Conservation (phyloP, 2,113 vertebrate species). For the Stigmatopora nigra region DNA sequence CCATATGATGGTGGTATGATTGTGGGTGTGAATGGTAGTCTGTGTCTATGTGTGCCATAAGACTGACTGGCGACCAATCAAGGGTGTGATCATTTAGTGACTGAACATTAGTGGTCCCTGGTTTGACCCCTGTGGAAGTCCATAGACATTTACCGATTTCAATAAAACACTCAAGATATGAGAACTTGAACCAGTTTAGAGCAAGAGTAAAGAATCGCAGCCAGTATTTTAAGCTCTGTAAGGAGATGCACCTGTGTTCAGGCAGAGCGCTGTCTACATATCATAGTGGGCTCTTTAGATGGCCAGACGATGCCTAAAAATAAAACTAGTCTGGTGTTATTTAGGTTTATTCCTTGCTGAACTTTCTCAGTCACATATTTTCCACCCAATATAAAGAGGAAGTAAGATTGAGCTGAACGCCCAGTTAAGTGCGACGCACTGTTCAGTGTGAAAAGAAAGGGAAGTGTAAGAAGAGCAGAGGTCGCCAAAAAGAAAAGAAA, state of each 20-base stretch:
- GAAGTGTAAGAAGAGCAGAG: conserved; percentile 33
- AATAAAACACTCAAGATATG: neutral
- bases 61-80: too few relatives aligned
- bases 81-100: too few relatives aligned
- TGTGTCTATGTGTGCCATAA: too few relatives aligned
- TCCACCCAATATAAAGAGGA: conserved; percentile 40
- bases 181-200: neutral
- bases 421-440: conserved; percentile 2
- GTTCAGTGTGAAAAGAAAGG: conserved; percentile 12
- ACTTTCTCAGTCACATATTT: conserved; percentile 23
- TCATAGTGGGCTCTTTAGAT: neutral
- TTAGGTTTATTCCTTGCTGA: neutral
- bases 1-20: too few relatives aligned
- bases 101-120: too few relatives aligned
- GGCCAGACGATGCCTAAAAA: neutral
- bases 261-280: neutral
- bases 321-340: conserved; percentile 10
- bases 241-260: neutral
- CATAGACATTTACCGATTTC: too few relatives aligned
- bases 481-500: neutral
- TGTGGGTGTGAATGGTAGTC: too few relatives aligned
- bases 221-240: too few relatives aligned
- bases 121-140: too few relatives aligned
- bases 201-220: neutral
- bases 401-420: conserved; percentile 36